A percentile compares a stretch with the other conserved stretches of the same genome.
Conservation (phyloP, 2,113 vertebrate species). For the Picathartes gymnocephalus region DNA sequence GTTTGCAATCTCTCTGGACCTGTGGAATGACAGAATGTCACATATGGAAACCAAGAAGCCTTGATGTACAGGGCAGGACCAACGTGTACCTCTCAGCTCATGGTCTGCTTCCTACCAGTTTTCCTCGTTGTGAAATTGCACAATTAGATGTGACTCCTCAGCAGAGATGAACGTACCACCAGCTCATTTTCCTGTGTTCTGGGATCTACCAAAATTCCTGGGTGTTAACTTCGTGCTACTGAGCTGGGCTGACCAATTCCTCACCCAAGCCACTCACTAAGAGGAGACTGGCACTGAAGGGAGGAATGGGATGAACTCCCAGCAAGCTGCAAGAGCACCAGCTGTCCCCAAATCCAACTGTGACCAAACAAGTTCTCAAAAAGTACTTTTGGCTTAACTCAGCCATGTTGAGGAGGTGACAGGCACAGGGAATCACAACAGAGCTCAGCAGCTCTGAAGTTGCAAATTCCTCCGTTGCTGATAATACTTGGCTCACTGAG, state of each 20-base stretch:
- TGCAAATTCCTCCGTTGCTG: not conserved
- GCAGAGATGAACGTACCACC: not conserved
- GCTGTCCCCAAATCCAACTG: not conserved
- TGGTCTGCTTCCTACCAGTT: not conserved
- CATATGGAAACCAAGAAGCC: not conserved
- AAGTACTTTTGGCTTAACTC: not conserved
- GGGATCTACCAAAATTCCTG: not conserved
- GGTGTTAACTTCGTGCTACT: fast-evolving
- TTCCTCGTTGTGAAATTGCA: not conserved
- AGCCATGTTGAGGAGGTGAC: not conserved
- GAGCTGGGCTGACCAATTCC: not conserved
- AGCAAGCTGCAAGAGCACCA: not conserved
- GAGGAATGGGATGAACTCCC: fast-evolving
- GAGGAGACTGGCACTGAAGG: not conserved
- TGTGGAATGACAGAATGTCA: not conserved
- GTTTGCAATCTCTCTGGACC: not conserved
- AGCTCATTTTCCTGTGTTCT: not conserved
- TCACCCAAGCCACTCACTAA: not conserved
- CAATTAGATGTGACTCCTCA: not conserved
- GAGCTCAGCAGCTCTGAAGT: not conserved
- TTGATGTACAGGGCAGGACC: not conserved
- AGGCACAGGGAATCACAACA: not conserved
- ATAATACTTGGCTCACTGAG: not conserved
- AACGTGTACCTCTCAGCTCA: not conserved
- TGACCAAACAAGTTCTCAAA: not conserved